phyloP scores from a whole-genome alignment of 2,113 vertebrate species.

The Ploceus nigricollis region DNA sequence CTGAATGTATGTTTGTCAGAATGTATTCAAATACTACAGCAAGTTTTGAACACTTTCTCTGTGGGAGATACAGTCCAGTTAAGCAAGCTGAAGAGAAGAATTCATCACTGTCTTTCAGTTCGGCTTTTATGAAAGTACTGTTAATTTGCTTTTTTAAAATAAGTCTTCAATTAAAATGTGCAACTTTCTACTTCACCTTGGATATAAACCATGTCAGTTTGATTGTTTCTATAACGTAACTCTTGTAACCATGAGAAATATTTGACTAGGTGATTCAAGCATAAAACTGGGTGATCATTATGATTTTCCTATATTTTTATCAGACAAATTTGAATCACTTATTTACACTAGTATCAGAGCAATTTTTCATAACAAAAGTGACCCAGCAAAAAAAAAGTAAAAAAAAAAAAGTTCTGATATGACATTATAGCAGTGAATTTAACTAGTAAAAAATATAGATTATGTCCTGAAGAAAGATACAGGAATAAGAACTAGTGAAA shows the following conservation, averaged over 20 bases:
- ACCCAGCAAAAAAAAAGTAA: background rate
- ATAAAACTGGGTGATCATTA: background rate
- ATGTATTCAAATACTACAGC: background rate
- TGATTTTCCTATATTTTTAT: background rate
- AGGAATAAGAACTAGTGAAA: background rate
- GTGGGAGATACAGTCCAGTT: background rate
- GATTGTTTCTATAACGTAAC: background rate
- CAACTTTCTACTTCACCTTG: background rate
- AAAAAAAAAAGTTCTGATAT: background rate
- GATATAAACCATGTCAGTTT: background rate
- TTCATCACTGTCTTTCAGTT: background rate
- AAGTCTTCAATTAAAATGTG: background rate
- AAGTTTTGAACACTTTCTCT: background rate
- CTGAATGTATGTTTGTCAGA: background rate
- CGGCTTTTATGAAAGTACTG: background rate
- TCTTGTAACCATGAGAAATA: background rate
- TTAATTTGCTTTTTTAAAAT: background rate
- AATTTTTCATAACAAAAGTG: background rate
- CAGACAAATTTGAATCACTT: background rate
- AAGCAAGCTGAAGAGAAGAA: background rate
- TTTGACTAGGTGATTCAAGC: background rate
- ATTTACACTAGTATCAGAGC: background rate
- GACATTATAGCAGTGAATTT: background rate
- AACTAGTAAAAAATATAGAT: background rate
- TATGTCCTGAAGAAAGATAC: background rate